Evolutionary conservation across 2,113 vertebrate genomes (phyloP).

Genomic region (Nannobrachium achirus): DNA sequence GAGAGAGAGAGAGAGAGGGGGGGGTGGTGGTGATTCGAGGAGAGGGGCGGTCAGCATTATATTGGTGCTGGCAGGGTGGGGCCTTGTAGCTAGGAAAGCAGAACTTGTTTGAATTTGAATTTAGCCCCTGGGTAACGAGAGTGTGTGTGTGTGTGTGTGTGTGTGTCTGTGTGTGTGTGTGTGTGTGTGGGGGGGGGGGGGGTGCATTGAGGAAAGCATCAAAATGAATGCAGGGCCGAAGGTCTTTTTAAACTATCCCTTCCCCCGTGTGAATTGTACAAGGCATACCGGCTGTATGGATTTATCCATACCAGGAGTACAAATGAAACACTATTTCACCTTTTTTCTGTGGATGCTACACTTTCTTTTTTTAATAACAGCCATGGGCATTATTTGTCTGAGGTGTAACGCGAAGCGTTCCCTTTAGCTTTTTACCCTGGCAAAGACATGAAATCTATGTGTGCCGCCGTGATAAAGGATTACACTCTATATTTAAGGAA

Average conservation of each 20-base stretch:
- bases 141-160: slow-evolving; percentile 3
- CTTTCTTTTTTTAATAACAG: slow-evolving; percentile 15
- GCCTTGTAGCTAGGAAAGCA: slow-evolving; percentile 58
- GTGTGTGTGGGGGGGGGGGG: slow-evolving; percentile 22
- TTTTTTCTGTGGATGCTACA: not conserved
- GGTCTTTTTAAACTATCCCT: slow-evolving; percentile 24
- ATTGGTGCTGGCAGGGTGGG: slow-evolving; percentile 67
- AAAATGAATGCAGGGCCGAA: slow-evolving; percentile 26
- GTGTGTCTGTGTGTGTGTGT: slow-evolving; percentile 20
- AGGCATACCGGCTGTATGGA: slow-evolving; percentile 1
- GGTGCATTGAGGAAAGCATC: slow-evolving; percentile 3
- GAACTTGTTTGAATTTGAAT: slow-evolving; percentile 67
- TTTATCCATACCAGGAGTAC: slow-evolving; percentile 7
- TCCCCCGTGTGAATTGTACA: slow-evolving; percentile 10
- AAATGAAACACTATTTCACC: not conserved
- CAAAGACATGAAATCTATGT: slow-evolving; percentile 16
- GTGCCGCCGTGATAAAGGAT: slow-evolving; percentile 8
- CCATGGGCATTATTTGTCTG: not conserved
- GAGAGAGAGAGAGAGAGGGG: slow-evolving; percentile 9
- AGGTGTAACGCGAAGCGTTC: slow-evolving; percentile 27
- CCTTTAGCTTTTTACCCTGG: slow-evolving; percentile 17
- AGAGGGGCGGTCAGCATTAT: slow-evolving; percentile 61
- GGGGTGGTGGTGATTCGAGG: slow-evolving; percentile 25
- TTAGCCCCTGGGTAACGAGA: slow-evolving; percentile 56
- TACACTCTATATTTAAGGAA: slow-evolving; percentile 6